Conservation (phyloP, 2,113 vertebrate genomes). For the Rissa tridactyla region DNA sequence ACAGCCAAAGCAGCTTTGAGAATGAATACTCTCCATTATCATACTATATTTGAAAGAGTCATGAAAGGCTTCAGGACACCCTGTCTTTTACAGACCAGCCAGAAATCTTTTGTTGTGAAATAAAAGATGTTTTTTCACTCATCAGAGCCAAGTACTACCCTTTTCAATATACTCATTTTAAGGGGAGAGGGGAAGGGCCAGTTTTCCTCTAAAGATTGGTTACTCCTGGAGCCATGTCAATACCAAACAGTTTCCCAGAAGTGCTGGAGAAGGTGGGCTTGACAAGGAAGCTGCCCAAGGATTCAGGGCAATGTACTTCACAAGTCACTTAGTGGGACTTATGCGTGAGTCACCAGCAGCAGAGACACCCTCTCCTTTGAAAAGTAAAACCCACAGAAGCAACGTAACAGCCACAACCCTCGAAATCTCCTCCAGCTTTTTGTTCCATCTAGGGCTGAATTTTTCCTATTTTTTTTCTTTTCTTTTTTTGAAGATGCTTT, state of each 20-base stretch:
- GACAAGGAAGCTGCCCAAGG: background rate
- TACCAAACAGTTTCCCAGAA: conserved; percentile 21
- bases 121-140: conserved; percentile 52
- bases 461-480: background rate
- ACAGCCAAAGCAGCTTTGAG: conserved; percentile 31
- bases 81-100: background rate
- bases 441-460: background rate
- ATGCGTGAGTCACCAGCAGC: background rate
- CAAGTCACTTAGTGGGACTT: background rate
- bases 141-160: conserved; percentile 40
- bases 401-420: background rate
- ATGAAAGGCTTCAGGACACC: conserved; percentile 29
- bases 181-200: background rate
- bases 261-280: background rate
- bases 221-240: conserved; percentile 14
- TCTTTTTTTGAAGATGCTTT: background rate
- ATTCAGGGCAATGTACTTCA: background rate
- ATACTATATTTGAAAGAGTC: background rate
- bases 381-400: background rate
- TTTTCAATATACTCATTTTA: conserved; percentile 19
- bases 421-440: background rate
- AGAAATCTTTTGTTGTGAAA: conserved; percentile 48
- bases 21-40: conserved; percentile 42
- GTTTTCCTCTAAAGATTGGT: background rate
- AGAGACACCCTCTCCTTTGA: background rate